Evolutionary conservation across 2,888 invertebrate species (phyloP), one percentile per base, ranked within the genome.

Genomic region (Endomychus coccineus): DNA sequence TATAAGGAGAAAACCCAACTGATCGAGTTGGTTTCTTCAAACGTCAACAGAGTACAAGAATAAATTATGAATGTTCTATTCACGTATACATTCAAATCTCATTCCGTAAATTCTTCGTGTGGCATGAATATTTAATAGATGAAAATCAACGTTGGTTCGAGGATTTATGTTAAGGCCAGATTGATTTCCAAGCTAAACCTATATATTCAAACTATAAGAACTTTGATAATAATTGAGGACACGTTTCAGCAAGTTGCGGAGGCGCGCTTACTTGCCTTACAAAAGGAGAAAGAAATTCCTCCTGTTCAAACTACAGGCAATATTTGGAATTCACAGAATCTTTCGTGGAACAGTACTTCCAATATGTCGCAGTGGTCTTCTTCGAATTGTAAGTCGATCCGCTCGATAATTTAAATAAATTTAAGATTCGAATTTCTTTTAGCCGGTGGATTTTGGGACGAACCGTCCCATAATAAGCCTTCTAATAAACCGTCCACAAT

Each of bases 281-380:
- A 75, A 54, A 74, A 72, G 51, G 76, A 76, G 33, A 71, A 71
- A 41, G 73, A 74, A 56, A 64, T 69, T 25, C 59, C 59, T 30
- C 54, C 64, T 9, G 47, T 64, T 17, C 58, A 64, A 61, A 47
- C 67, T 66, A 69, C 73, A 17, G 77, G 76, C 34, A 80, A 78
- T 74, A 75, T 76, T 36, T 71, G 73, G 48, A 71, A 71, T 10
- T 69, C 71, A 5, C 73, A 74, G 46, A 71, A 67, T 39, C 57
- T 75, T 34, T 69, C 68, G 24, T 76, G 77, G 76, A 64, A 61
- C 44, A 44, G 56, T 27, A 44, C 59, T 16, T 46, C 54, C 7
- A 48, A 52, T 25, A 52, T 52, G 30, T 48, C 58, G 10, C 56
- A 47, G 38, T 60, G 51, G 57, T 55, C 50, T 34, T 50, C 51